Evolutionary conservation across 1,140 invertebrate genomes (phyloP), one percentile per base, ranked within the genome.

Genomic region (Drosophila funebris): DNA sequence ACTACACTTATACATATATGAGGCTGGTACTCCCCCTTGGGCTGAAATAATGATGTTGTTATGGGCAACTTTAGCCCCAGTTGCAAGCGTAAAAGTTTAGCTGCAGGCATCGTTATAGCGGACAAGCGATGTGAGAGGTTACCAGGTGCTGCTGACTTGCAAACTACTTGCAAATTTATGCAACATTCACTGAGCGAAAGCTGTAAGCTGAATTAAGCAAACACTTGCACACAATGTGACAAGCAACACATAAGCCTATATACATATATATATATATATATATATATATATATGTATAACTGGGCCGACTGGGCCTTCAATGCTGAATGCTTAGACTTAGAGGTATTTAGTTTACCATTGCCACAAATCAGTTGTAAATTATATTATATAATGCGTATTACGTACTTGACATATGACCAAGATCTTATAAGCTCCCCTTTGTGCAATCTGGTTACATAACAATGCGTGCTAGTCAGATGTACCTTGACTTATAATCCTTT

Each of bases 111-210:
- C 36, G 31, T 27, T 63, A 24, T 11, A 29, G 22, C 22, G 56
- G 7, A 39, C 43, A 27, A 44, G 20, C 14, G 48, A 18, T 52
- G 48, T 3, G 13, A 52, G n/a, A 13, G 13, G 27, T 33, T 33
- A 3, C 48, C 48, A 52, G 62, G 43, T 56, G 67, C 72, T 70
- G 73, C 70, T 85, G 81, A 85, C 77, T 78, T 81, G 81, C 82
- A 72, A 87, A 84, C 85, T 81, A 60, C 64, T 87, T 78, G 70
- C 82, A 87, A 85, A 85, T 85, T 85, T 85, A 85, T 85, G 74
- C 81, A 87, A 78, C 66, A 60, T 52, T 74, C 75, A 78, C 74
- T 69, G 71, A 52, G 67, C 66, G 61, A 53, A 68, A 61, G 54
- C 80, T 73, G 80, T 81, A 81, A 73, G 72, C 70, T 73, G 69